These are phyloP conservation scores for Theropithecus gelada DNA, from an alignment of 2,113 vertebrate genomes.

Conservation along the genomic window DNA sequence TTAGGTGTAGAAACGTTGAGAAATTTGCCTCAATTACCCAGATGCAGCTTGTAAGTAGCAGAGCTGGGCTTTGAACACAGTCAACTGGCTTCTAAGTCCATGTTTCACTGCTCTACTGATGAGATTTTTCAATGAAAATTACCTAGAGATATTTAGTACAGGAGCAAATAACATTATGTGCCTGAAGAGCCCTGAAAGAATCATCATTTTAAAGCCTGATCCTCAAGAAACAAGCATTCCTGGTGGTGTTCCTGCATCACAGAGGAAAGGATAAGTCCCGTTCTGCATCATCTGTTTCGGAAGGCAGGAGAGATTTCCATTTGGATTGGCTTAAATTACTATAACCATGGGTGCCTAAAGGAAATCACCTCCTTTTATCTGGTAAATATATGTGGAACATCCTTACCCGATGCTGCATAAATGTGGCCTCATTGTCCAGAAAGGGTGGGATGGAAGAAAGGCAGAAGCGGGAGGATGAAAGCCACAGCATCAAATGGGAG, in stretches of 20 bases:
- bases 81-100: neutral
- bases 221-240: neutral
- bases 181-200: neutral
- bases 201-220: neutral
- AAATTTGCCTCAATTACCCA: neutral
- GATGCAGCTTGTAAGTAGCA: neutral
- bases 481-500: neutral
- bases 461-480: slow-evolving; percentile 40
- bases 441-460: neutral
- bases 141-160: neutral
- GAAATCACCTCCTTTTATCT: slow-evolving; percentile 7
- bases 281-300: neutral
- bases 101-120: neutral
- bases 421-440: neutral
- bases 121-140: neutral
- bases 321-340: neutral
- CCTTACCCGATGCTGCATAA: neutral
- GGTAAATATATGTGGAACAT: neutral
- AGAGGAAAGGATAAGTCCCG: neutral
- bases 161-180: neutral
- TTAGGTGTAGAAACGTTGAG: neutral
- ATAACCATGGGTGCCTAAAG: neutral
- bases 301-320: neutral
- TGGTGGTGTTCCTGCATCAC: neutral
- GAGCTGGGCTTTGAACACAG: neutral